Evolutionary conservation across 2,797 vertebrate species (phyloP).

Genomic region (Falco rusticolus): DNA sequence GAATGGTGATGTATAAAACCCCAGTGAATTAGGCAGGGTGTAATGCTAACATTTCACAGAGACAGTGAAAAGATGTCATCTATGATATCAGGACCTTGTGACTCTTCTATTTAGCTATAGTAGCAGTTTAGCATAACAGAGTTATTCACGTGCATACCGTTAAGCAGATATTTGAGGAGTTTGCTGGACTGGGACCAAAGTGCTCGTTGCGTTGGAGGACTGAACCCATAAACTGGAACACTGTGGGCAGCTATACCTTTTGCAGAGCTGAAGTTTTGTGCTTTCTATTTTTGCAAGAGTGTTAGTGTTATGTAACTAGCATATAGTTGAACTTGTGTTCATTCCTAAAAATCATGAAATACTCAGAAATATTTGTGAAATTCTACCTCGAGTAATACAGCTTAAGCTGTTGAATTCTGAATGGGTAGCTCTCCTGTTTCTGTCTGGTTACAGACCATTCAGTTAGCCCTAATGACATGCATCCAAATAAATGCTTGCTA

Average conservation of each 20-base stretch:
- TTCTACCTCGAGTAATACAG: slow-evolving; percentile 32
- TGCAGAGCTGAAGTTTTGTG: slow-evolving; percentile 38
- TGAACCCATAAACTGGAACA: slow-evolving; percentile 53
- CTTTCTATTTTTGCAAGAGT: slow-evolving; percentile 47
- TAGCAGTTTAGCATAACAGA: slow-evolving; percentile 41
- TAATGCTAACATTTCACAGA: background rate
- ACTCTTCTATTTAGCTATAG: slow-evolving; percentile 48
- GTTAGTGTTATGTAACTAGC: slow-evolving; percentile 61
- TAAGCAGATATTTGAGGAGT: background rate
- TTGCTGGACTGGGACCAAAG: slow-evolving; percentile 47
- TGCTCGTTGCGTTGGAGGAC: slow-evolving; percentile 28
- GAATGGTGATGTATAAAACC: slow-evolving; percentile 32
- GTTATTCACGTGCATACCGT: slow-evolving; percentile 23
- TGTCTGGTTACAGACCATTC: slow-evolving; percentile 50
- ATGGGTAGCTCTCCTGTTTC: slow-evolving; percentile 15
- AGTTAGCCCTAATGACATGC: slow-evolving; percentile 39
- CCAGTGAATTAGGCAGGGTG: background rate
- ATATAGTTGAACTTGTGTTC: slow-evolving; percentile 51
- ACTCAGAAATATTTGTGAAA: slow-evolving; percentile 62
- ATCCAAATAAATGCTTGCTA: slow-evolving; percentile 17
- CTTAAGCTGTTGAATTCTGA: slow-evolving; percentile 46
- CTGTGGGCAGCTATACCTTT: slow-evolving; percentile 59
- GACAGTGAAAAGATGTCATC: background rate
- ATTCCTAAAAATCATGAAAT: slow-evolving; percentile 48
- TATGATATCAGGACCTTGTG: slow-evolving; percentile 35